phyloP scores from a whole-genome alignment of 2,113 vertebrate genomes.

The Hippotragus niger region DNA sequence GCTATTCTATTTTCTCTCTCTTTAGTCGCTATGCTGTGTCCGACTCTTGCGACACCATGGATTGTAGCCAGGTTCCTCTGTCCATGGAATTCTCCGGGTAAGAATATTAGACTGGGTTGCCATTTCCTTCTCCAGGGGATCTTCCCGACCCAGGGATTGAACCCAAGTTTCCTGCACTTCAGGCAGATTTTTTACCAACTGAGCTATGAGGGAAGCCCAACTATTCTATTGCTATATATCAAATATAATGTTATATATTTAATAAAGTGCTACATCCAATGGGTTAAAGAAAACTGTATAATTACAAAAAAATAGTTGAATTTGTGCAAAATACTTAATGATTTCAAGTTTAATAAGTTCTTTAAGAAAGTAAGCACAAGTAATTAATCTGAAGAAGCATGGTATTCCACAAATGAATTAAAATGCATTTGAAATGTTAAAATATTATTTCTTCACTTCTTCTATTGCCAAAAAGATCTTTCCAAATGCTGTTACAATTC shows the following conservation, averaged over 20 bases:
- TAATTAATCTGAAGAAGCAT: background rate
- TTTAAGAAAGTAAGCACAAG: constrained; percentile 4
- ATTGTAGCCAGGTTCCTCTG: background rate
- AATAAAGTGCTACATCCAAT: background rate
- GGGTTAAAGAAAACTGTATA: background rate
- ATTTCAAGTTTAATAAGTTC: background rate
- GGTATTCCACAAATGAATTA: background rate
- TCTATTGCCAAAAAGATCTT: background rate
- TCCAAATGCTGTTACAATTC: background rate
- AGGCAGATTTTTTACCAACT: background rate
- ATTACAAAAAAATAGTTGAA: background rate
- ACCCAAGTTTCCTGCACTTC: background rate
- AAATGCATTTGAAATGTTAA: constrained; percentile 31
- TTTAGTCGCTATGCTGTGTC: background rate
- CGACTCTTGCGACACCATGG: background rate
- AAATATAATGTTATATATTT: background rate
- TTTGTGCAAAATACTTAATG: background rate
- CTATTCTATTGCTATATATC: background rate
- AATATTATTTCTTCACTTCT: constrained; percentile 23
- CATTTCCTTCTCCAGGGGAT: background rate
- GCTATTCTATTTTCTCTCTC: background rate
- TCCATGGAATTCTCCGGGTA: background rate
- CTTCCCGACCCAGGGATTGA: background rate
- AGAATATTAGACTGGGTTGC: background rate
- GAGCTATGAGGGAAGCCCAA: background rate